Percentiles rank a stretch among this genome's conserved stretches.
Evolutionary conservation across 1,140 invertebrate species (phyloP).

Genomic region (Danaus melanippus): DNA sequence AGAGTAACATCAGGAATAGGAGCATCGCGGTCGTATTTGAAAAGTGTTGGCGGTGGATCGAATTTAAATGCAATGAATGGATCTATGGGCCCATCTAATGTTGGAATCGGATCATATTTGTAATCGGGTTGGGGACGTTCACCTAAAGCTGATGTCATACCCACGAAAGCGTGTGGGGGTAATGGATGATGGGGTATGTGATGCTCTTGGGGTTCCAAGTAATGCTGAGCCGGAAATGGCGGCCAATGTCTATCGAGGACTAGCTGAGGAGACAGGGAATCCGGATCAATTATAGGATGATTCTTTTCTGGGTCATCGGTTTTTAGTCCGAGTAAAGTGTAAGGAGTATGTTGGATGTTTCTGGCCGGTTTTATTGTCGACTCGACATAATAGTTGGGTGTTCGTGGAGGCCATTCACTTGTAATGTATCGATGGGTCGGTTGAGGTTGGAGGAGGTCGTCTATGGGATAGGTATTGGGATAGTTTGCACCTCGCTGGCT

Average conservation of each 20-base stretch:
- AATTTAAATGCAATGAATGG: constrained; percentile 43
- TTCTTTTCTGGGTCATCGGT: constrained; percentile 47
- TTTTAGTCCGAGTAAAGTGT: constrained; percentile 48
- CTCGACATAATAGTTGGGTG: constrained; percentile 55
- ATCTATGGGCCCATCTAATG: constrained; percentile 54
- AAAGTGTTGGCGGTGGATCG: constrained; percentile 48
- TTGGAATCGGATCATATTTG: constrained; percentile 56
- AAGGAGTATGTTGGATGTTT: constrained; percentile 40
- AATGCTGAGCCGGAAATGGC: constrained; percentile 61
- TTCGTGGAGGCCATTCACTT: constrained; percentile 43
- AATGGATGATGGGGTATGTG: constrained; percentile 50
- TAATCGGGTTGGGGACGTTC: constrained; percentile 54
- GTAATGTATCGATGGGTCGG: constrained; percentile 56
- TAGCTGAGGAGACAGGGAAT: constrained; percentile 56
- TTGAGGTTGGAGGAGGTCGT: constrained; percentile 44
- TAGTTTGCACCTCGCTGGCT: constrained; percentile 62
- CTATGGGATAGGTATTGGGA: constrained; percentile 31
- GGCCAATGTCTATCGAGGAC: constrained; percentile 56
- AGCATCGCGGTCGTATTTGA: constrained; percentile 58
- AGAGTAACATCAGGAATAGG: constrained; percentile 54
- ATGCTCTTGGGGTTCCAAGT: constrained; percentile 48
- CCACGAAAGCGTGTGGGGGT: constrained; percentile 53
- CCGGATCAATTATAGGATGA: constrained; percentile 47
- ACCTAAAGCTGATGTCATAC: constrained; percentile 55
- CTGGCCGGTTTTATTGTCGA: constrained; percentile 42